Base-by-base conservation (phyloP, 1,140 invertebrate genomes). In the Cryptotermes secundus region DNA sequence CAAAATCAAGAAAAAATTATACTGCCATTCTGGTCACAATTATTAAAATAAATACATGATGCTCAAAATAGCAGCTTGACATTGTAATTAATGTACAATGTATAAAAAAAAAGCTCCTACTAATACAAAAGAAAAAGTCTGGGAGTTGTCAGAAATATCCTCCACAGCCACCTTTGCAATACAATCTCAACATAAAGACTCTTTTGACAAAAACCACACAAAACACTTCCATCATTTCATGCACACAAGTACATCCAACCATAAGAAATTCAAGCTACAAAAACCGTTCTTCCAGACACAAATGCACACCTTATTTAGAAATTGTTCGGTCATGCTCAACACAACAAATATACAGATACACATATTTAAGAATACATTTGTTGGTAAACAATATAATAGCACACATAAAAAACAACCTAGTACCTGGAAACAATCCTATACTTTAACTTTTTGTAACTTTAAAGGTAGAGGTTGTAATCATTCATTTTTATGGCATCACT, bases 21-120 rank as follows among this genome's bases (percentile, higher is more conserved):
- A 72, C 59, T 72, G 59, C 26, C 59, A 72, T 9, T 72, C 26
- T 72, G 59, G n/a, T 72, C 59, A 72, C 26, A 9, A n/a, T 26
- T 72, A n/a, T 72, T 72, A 26, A 31, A 72, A 72, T 72, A 72
- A 72, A 72, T 72, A 72, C 59, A 72, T 72, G n/a, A 59, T 72
- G 26, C 14, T 7, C 26, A 72, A 72, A 72, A 72, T 26, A 72
- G 59, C 59, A 72, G n/a, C 59, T 72, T 26, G 59, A 72, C 26
- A 72, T 72, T n/a, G 31, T 31, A 72, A 72, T 72, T 72, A 72
- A 72, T 72, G 59, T 72, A 31, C 59, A 72, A 26, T 72, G 59
- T 72, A 72, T 72, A n/a, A 72, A 72, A 49, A 72, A 49, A 72
- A 59, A 59, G 7, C 53, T 59, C 26, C 59, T 72, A 72, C n/a